Evolutionary conservation across 2,113 vertebrate genomes (phyloP), one percentile per base, ranked within the genome.

Genomic region (Progne subis): DNA sequence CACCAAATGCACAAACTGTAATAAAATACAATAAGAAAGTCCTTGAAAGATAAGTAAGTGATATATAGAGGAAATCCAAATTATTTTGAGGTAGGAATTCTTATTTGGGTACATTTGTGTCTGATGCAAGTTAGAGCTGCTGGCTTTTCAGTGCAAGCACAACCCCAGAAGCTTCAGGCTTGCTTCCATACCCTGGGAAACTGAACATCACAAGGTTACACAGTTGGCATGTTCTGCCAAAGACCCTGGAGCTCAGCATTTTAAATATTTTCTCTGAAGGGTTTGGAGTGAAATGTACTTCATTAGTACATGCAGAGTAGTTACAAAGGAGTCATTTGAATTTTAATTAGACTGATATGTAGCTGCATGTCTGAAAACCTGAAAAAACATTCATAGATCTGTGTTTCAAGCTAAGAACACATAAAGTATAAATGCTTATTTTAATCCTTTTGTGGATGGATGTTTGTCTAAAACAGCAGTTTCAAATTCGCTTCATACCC

Each of bases 301-400:
- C 53, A 74, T 69, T 44, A 81, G 50, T 61, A 67, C 26, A 67
- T 1, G 3, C 39, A 43, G 43, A 61, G 16, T 59, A 26, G 17
- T 82, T 94, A 56, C 49, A 75, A 80, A 90, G 67, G 19, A 49
- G 63, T 80, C 4, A 4, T 77, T 83, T 65, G 71, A 75, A 49
- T 94, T 95, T 93, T 95, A 91, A 72, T 96, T 94, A 74, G 49
- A 29, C n/a, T 72, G 50, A 83, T 75, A 52, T 3, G 18, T 89
- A 49, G 25, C 72, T 60, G 46, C 6, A 5, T 39, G 44, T 90
- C 53, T 64, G 47, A 89, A 82, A 84, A 89, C 23, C 34, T 32
- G 24, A 77, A 60, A 72, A 81, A 83, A n/a, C 24, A 71, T 70
- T 87, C 5, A 13, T 78, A 72, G 80, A 47, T 67, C 46, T 53